Evolutionary conservation across 2,797 vertebrate genomes (phyloP), one percentile per base, ranked within the genome.

Genomic region (Telmatherina bonti): DNA sequence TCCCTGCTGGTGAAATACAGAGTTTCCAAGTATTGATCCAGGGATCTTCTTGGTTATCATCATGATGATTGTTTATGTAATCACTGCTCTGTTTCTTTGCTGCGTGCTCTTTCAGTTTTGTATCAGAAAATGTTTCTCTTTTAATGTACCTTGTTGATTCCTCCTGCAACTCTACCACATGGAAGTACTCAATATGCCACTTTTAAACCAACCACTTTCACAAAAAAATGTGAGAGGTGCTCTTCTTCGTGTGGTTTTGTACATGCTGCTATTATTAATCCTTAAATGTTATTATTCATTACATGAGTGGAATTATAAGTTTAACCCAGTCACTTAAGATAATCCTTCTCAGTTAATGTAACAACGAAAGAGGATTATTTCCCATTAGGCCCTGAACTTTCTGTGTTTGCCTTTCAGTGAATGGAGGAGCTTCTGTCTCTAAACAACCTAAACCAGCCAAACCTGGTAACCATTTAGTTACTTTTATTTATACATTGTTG

Each of bases 361-460:
- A 22, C 16, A 36, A 13, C 16, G 15, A 4, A 4, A 53, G 9
- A 4, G 10, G 12, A 62, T 61, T 0, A 7, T 60, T 76, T 67
- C 16, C 18, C 26, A 5, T 10, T 3, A 24, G 29, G 5, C 33
- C 1, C n/a, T 67, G n/a, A 81, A 49, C 4, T 67, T 65, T 33
- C 7, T 5, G 27, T 62, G 15, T 74, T 24, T 82, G 22, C 31
- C 60, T 83, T 82, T 69, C 76, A 91, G 91, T 67, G 22, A 81
- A 78, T 1, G 67, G 72, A 70, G 82, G 59, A 78, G 13, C 71
- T 35, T 74, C 65, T 0, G 24, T 72, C 27, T 57, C 62, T 1
- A 89, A 89, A 31, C 85, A 81, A 70, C 27, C 72, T 11, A 86
- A 90, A 85, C 10, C 59, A 57, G 61, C 60, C 26, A 91, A 77